phyloP scores from a whole-genome alignment of 2,113 vertebrate species.

The Petrocephalus microphthalmus region DNA sequence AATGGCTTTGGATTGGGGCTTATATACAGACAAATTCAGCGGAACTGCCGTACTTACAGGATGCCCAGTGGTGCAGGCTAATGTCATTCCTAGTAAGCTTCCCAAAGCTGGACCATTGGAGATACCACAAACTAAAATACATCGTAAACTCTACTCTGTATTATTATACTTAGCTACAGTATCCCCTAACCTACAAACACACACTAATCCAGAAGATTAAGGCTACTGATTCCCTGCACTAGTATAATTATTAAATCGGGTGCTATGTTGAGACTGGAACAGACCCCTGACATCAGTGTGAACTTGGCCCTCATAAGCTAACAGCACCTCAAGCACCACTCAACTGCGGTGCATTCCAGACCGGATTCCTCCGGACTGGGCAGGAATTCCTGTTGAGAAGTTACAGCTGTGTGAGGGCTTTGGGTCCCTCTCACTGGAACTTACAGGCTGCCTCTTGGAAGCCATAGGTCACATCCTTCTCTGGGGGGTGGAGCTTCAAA shows the following conservation, averaged over 20 bases:
- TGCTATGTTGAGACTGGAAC: neutral
- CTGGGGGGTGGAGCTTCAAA: neutral
- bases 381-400: constrained; percentile 1
- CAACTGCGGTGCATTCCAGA: neutral
- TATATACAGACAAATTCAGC: too few species aligned
- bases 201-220: neutral
- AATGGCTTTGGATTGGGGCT: neutral
- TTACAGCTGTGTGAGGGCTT: neutral
- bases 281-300: neutral
- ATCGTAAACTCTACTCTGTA: neutral
- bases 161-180: neutral
- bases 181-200: neutral
- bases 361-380: neutral
- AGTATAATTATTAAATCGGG: neutral
- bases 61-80: neutral
- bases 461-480: neutral
- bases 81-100: neutral
- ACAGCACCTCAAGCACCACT: neutral
- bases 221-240: neutral
- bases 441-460: neutral
- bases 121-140: neutral
- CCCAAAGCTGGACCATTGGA: neutral
- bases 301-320: neutral
- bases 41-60: neutral
- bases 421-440: constrained; percentile 4